Evolutionary conservation across 2,797 vertebrate genomes (phyloP).

Genomic region (Fistularia commersonii): DNA sequence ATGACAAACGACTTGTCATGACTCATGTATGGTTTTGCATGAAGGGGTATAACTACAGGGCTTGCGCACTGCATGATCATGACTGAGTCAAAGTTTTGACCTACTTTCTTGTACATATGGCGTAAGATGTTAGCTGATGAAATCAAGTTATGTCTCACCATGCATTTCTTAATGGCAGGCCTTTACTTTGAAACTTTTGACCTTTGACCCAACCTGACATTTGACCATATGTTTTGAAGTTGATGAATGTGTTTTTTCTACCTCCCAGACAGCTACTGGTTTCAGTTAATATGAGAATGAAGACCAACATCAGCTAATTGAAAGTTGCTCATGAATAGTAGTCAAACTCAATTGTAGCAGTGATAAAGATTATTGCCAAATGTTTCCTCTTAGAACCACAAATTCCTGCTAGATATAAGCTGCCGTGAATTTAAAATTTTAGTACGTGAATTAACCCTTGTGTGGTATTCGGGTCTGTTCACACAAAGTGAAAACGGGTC

Average conservation of each 20-base stretch:
- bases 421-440: no score
- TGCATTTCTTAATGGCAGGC: constrained; percentile 32
- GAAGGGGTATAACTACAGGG: constrained; percentile 32
- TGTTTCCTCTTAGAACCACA: no score
- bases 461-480: no score
- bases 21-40: constrained; percentile 50
- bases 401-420: no score
- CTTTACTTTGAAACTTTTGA: constrained; percentile 48
- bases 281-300: constrained; percentile 40
- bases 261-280: constrained; percentile 46
- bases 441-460: no score
- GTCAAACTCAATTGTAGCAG: constrained; percentile 41
- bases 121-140: constrained; percentile 5
- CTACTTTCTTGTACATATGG: constrained; percentile 30
- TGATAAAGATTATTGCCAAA: no score
- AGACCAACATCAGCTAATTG: constrained; percentile 46
- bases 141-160: constrained; percentile 25
- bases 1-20: constrained; percentile 56
- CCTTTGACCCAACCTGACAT: constrained; percentile 39
- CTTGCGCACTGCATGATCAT: constrained; percentile 9
- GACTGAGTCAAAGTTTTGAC: constrained; percentile 20
- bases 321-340: constrained; percentile 19
- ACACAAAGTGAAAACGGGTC: no score
- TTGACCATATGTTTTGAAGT: constrained; percentile 49
- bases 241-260: constrained; percentile 50